Evolutionary conservation across 2,113 vertebrate genomes (phyloP).

Genomic region (Donacobius atricapilla): DNA sequence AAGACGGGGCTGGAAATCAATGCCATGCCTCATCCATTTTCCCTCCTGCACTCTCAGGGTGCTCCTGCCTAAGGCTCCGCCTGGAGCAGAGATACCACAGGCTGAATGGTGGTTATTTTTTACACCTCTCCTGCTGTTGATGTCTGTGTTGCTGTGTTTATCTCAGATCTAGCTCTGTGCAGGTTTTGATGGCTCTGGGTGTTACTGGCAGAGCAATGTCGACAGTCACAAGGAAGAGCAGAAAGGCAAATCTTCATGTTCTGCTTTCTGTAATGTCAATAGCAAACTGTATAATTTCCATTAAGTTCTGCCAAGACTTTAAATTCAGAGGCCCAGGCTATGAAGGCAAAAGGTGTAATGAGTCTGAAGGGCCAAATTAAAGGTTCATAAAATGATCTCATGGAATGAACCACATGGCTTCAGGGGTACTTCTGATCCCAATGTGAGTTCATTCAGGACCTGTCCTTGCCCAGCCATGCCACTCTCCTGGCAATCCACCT

Average conservation of each 20-base stretch:
- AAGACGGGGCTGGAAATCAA: background rate
- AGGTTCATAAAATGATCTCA: background rate
- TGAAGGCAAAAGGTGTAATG: background rate
- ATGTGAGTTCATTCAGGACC: background rate
- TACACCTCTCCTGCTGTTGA: background rate
- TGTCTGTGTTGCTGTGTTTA: background rate
- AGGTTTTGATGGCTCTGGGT: background rate
- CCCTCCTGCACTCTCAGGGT: fast-evolving
- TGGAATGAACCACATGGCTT: background rate
- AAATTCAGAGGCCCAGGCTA: background rate
- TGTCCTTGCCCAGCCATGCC: background rate
- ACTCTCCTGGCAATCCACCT: background rate
- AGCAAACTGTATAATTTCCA: background rate
- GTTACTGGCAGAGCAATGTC: background rate
- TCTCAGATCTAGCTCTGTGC: background rate
- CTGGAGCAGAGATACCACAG: fast-evolving
- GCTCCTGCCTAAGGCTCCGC: background rate
- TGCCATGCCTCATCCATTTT: background rate
- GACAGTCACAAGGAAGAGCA: background rate
- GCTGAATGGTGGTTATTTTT: background rate
- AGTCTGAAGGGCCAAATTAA: background rate
- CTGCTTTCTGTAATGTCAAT: background rate
- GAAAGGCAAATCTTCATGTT: background rate
- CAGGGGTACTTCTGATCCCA: background rate
- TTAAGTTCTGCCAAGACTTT: background rate